Evolutionary conservation across 2,113 vertebrate species (phyloP), one percentile per base, ranked within the genome.

Genomic region (Diglossa brunneiventris): DNA sequence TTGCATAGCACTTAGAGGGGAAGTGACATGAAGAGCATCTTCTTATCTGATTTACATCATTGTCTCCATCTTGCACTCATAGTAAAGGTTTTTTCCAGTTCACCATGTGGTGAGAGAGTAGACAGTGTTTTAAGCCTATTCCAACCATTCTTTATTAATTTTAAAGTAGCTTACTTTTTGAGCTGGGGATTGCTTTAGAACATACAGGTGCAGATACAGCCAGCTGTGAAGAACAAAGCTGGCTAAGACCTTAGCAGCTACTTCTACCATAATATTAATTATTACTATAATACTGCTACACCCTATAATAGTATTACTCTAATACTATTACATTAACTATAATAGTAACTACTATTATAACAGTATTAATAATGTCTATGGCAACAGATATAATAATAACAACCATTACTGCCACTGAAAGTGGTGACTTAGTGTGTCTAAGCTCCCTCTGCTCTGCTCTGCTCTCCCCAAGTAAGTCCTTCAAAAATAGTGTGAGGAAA

Each of bases 281-380:
- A 82, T 75, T 92, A 47, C 21, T 78, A 6, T 68, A 91, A 84
- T 89, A 79, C 44, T 46, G 30, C 30, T 33, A 30, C 44, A 53
- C 5, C 55, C 55, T 52, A 56, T 87, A 90, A 85, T 76, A 66
- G 19, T 30, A 88, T 95, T 96, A 87, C 22, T 85, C 7, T 93
- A 87, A 93, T 69, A 28, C 46, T 76, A 52, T 78, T 87, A 63
- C n/a, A 82, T 59, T 75, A 84, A 33, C 28, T 67, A 55, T 52
- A 68, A 70, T 44, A 83, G 35, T 47, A 84, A 55, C 47, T 75
- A 35, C 52, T 72, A 47, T 44, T 78, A 74, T 74, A 89, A 74
- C 46, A 81, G 6, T 61, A 76, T 91, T 90, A 95, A 68, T 94
- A 94, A 94, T 72, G 24, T 76, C 66, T 85, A 4, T 72, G n/a